phyloP scores from a whole-genome alignment of 2,113 vertebrate genomes.

The Tiliqua scincoides region DNA sequence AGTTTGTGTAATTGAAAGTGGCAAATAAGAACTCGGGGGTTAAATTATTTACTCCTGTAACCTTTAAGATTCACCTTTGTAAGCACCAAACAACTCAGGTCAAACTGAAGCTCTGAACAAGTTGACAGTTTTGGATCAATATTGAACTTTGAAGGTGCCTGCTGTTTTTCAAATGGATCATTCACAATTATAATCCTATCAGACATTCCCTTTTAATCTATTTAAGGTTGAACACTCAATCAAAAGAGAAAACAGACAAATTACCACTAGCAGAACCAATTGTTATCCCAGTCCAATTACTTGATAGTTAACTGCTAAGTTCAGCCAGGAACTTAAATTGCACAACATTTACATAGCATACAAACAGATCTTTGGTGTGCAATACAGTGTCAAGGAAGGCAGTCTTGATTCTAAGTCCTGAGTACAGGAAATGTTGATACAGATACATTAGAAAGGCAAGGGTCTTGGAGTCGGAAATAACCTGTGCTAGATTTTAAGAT shows the following conservation, averaged over 20 bases:
- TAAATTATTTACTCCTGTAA: neutral
- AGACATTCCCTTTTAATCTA: constrained; percentile 9
- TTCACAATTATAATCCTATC: neutral
- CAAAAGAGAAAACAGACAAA: neutral
- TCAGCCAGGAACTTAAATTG: neutral
- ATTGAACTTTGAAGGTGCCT: constrained; percentile 17
- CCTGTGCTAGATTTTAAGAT: neutral
- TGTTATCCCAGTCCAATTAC: neutral
- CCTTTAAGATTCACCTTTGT: constrained; percentile 7
- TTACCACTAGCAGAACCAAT: neutral
- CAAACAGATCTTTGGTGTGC: neutral
- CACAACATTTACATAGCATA: neutral
- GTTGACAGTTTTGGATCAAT: constrained; percentile 14
- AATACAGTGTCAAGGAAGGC: neutral
- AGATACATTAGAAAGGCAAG: neutral
- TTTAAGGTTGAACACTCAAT: neutral
- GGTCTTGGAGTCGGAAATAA: neutral
- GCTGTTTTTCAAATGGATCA: constrained; percentile 1
- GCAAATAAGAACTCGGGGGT: neutral
- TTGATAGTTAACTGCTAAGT: neutral
- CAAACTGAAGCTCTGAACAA: neutral
- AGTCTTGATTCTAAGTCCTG: neutral
- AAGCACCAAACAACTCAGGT: constrained; percentile 12
- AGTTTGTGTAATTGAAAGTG: neutral
- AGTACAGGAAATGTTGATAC: neutral